Evolutionary conservation across 2,888 invertebrate genomes (phyloP).

Genomic region (Drosophila mimica): DNA sequence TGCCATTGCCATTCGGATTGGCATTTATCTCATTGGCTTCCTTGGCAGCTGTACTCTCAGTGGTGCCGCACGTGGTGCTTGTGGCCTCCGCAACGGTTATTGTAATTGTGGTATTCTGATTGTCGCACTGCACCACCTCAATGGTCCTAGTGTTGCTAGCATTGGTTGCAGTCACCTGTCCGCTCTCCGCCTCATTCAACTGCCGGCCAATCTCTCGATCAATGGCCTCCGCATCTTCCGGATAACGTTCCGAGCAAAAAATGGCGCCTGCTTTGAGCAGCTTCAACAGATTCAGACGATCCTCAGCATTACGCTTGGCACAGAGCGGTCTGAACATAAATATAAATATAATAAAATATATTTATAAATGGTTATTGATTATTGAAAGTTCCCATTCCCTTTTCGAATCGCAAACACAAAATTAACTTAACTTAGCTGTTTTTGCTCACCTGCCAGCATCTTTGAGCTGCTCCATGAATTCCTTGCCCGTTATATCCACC

Average conservation of each 20-base stretch:
- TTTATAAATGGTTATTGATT: not conserved
- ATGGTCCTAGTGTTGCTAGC: constrained; percentile 77
- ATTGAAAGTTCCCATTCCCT: not conserved
- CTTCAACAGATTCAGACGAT: constrained; percentile 93
- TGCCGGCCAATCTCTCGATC: constrained; percentile 83
- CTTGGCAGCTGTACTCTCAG: constrained; percentile 20
- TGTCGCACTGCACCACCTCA: constrained; percentile 80
- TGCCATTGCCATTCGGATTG: constrained; percentile 56
- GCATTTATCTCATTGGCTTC: constrained; percentile 63
- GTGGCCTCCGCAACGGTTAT: constrained; percentile 70
- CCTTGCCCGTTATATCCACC: constrained; percentile 92
- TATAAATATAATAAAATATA: not conserved
- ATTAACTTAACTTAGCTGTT: not conserved
- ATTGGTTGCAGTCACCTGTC: constrained; percentile 49
- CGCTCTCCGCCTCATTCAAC: constrained; percentile 75
- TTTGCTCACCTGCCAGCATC: constrained; percentile 90
- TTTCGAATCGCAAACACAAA: not conserved
- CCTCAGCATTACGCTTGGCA: constrained; percentile 94
- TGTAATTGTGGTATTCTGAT: constrained; percentile 75
- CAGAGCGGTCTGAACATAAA: constrained; percentile 87
- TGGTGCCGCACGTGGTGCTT: constrained; percentile 48
- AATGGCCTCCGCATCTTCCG: constrained; percentile 84
- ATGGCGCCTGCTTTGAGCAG: constrained; percentile 86
- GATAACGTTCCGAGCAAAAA: constrained; percentile 84
- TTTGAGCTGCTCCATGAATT: constrained; percentile 87